A percentile compares a stretch with the other conserved stretches of the same genome.
Evolutionary conservation across 1,140 invertebrate species (phyloP).

Genomic region (Notospermus geniculatus): DNA sequence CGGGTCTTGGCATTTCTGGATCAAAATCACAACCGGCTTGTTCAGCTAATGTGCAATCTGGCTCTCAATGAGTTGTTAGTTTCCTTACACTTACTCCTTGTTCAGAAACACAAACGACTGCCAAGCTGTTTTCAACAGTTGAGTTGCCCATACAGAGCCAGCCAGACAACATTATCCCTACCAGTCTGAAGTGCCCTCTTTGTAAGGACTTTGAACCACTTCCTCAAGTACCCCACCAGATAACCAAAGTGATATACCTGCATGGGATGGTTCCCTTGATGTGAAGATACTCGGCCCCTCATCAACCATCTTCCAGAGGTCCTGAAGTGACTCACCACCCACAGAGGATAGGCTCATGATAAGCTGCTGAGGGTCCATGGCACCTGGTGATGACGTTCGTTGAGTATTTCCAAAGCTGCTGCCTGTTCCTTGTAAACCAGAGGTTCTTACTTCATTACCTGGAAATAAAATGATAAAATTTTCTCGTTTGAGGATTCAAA

Average conservation of each 20-base stretch:
- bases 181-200: neutral
- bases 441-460: neutral
- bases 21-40: no score
- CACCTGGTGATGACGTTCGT: constrained; percentile 5
- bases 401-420: constrained; percentile 8
- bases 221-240: neutral
- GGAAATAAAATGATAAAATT: no score
- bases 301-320: constrained; percentile 45
- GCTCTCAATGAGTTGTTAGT: no score
- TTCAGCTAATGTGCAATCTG: no score
- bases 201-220: neutral
- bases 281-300: constrained; percentile 29
- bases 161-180: neutral
- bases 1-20: no score
- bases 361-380: constrained; percentile 12
- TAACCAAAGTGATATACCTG: constrained; percentile 12
- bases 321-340: constrained; percentile 45
- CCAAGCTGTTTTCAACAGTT: no score
- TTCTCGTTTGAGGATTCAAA: no score
- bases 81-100: no score
- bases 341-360: constrained; percentile 38
- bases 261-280: constrained; percentile 27
- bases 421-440: neutral
- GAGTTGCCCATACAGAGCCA: neutral
- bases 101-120: no score